Evolutionary conservation across 2,888 invertebrate genomes (phyloP), one percentile per base, ranked within the genome.

Genomic region (Fabriciana adippe): DNA sequence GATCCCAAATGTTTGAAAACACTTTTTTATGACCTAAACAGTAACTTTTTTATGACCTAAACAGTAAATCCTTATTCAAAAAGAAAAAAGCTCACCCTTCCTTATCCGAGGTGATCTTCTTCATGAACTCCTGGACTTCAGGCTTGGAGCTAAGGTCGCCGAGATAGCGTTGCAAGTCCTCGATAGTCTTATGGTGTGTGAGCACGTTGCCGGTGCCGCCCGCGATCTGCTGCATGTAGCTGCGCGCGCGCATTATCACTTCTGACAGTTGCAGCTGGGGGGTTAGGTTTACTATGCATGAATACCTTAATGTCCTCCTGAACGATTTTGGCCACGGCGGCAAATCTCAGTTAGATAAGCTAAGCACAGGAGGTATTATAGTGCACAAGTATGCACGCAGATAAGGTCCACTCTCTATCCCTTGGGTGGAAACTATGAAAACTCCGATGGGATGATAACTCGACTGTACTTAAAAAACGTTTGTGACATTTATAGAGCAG

Each of bases 161-260:
- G 85, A 98, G 96, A 90, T 97, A 96, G 84, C 96, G 94, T 90
- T 96, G 96, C 82, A 98, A 94, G 87, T 97, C 97, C 87, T 97
- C 96, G 69, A 96, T 96, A 77, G 96, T 96, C 79, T 97, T 95
- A 88, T 97, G 97, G 85, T 97, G 97, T 2, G 96, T 96, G 74
- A 98, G 93, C 61, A 98, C 97, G 80, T 97, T 97, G 78, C 97
- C 97, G 72, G 95, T 95, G 11, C 97, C 96, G 61, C 98, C 98
- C 31, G 96, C 97, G 61, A 99, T 95, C 81, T 97, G 96, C 76
- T 96, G 95, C 95, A 99, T 99, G 90, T 99, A 99, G 88, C 96
- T 96, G 79, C 99, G 96, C 53, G 99, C 97, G 79, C 98, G 95
- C 94, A 97, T 98, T 78, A 99, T 98, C 78, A 99, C 99, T 92